Percentiles rank a stretch among this genome's conserved stretches.
phyloP scores from a whole-genome alignment of 2,797 vertebrate species.

The Sebastolobus altivelis region DNA sequence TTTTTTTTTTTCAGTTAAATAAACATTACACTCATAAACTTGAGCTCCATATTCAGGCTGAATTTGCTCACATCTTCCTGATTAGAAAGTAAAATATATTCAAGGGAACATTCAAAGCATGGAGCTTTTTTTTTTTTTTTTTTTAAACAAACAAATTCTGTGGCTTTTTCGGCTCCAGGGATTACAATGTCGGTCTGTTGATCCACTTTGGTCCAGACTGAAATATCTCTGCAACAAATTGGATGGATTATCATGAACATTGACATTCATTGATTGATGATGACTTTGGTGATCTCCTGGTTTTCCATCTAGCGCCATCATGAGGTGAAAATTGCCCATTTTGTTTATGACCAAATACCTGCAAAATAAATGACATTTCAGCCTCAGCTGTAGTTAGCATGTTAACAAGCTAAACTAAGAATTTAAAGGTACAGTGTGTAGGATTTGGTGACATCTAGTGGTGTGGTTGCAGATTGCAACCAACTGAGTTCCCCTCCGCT shows the following conservation, averaged over 20 bases:
- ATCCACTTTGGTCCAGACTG: background rate
- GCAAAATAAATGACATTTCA: background rate
- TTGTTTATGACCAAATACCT: background rate
- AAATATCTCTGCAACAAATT: background rate
- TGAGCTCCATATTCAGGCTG: background rate
- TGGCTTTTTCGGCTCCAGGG: background rate
- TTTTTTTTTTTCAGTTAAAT: background rate
- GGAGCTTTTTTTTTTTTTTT: background rate
- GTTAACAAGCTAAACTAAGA: too few relatives aligned
- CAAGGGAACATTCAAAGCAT: background rate
- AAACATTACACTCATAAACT: background rate
- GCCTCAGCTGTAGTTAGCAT: too few relatives aligned
- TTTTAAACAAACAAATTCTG: background rate
- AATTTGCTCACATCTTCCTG: background rate
- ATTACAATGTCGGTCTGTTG: background rate
- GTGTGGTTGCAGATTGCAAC: too few relatives aligned
- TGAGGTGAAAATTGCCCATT: too few relatives aligned
- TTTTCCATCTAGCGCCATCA: background rate
- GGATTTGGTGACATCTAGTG: too few relatives aligned
- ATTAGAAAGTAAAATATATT: background rate
- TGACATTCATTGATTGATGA: background rate
- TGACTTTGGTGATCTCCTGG: background rate
- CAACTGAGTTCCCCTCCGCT: rapidly evolving
- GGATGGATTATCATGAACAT: background rate
- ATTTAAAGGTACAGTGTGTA: too few relatives aligned